Evolutionary conservation across 2,797 vertebrate genomes (phyloP), one percentile per base, ranked within the genome.

Genomic region (Tiaroga cobitis): DNA sequence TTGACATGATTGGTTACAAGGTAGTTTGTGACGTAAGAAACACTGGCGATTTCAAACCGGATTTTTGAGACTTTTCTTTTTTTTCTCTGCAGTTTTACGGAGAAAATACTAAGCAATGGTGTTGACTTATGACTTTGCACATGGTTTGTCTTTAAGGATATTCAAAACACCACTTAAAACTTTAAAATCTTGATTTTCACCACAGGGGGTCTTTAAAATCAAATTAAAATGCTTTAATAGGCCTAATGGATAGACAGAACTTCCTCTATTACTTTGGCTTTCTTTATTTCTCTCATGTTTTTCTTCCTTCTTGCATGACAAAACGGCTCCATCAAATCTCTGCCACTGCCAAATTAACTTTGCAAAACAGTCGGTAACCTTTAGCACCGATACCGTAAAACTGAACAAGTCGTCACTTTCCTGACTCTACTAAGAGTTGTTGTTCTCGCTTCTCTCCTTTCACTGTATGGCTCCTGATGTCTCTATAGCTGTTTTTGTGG

Each of bases 401-500:
- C 68, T 85, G 76, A 85, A 79, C 43, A 81, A 80, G 67, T 46
- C 11, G 5, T 74, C 81, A 78, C 61, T 70, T 51, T 69, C 32
- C 59, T 51, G 78, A 78, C 84, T 80, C n/a, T 32, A 18, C 80
- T 83, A 54, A 80, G 63, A 19, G 54, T 26, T 81, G 76, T 83
- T 87, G 80, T 87, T 87, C 46, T 80, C 11, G 8, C 54, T 39
- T 37, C 41, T 61, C 41, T 72, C 32, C 39, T 81, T 46, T 80
- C 56, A 72, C 34, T 56, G 72, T 61, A 59, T 24, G 29, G 46
- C 69, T 81, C 73, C 83, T 81, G 86, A 85, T 63, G 75, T 65
- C 83, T 89, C 86, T 83, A 81, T 85, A 84, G 84, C 54, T 67
- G 83, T 67, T 74, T 69, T 87, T 85, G 80, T 85, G 75, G 56